A percentile compares a stretch with the other conserved stretches of the same genome.
Conservation (phyloP, 2,113 vertebrate species). For the Cavia aperea region DNA sequence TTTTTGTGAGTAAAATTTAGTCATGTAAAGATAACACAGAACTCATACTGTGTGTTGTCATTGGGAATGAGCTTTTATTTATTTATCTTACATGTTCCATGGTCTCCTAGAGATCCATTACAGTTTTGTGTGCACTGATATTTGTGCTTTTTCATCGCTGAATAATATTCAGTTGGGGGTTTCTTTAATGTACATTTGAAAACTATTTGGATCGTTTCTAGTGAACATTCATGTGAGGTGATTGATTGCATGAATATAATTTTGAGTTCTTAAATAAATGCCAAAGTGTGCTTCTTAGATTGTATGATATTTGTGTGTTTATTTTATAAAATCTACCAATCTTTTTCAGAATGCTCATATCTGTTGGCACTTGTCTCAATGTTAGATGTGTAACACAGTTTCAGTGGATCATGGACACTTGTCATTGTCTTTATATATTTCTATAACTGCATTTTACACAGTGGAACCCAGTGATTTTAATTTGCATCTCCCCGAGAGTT, state of each 20-base stretch:
- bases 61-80: neutral
- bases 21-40: neutral
- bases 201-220: neutral
- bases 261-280: neutral
- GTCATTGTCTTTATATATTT: neutral
- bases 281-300: neutral
- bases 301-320: neutral
- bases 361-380: neutral
- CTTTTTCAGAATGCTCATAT: neutral
- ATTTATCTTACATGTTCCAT: neutral
- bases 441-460: neutral
- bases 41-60: neutral
- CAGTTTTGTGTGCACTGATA: neutral
- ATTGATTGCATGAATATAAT: neutral
- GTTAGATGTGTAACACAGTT: neutral
- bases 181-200: neutral
- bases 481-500: neutral
- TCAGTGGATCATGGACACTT: no score
- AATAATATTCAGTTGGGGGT: neutral
- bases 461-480: neutral
- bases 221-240: no score
- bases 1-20: neutral
- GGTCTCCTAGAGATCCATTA: neutral
- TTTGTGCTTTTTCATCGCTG: neutral
- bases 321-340: neutral